phyloP scores from a whole-genome alignment of 2,888 invertebrate species.

The Nezara viridula region DNA sequence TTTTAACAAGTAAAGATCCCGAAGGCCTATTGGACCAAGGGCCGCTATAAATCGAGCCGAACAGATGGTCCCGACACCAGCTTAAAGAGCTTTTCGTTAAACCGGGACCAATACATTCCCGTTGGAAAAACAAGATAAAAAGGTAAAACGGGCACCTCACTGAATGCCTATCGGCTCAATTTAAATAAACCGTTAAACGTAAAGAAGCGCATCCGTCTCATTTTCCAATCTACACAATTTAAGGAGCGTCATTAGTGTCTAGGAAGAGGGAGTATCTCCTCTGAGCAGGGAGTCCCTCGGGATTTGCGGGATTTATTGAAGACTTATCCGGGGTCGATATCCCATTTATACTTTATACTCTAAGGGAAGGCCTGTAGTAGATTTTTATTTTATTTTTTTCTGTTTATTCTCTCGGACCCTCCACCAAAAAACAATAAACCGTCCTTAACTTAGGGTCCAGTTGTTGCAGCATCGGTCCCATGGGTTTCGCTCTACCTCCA shows the following conservation, averaged over 20 bases:
- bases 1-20: background rate
- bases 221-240: slow-evolving; percentile 28
- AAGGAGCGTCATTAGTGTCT: background rate
- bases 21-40: background rate
- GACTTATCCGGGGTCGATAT: slow-evolving; percentile 52
- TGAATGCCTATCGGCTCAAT: background rate
- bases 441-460: background rate
- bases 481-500: background rate
- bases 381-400: background rate
- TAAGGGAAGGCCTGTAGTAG: background rate
- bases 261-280: slow-evolving; percentile 18
- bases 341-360: slow-evolving; percentile 54
- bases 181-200: slow-evolving; percentile 24
- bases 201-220: slow-evolving; percentile 22
- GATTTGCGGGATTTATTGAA: slow-evolving; percentile 50
- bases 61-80: background rate
- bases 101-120: background rate
- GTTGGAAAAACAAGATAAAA: slow-evolving; percentile 18
- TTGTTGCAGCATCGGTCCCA: background rate
- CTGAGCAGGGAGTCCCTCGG: background rate
- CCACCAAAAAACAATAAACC: slow-evolving; percentile 12
- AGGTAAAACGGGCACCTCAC: background rate
- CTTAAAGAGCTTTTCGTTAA: background rate
- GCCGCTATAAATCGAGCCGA: background rate
- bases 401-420: background rate